Base-by-base conservation (phyloP, 2,797 vertebrate genomes). In the Chaetodon trifasciatus region DNA sequence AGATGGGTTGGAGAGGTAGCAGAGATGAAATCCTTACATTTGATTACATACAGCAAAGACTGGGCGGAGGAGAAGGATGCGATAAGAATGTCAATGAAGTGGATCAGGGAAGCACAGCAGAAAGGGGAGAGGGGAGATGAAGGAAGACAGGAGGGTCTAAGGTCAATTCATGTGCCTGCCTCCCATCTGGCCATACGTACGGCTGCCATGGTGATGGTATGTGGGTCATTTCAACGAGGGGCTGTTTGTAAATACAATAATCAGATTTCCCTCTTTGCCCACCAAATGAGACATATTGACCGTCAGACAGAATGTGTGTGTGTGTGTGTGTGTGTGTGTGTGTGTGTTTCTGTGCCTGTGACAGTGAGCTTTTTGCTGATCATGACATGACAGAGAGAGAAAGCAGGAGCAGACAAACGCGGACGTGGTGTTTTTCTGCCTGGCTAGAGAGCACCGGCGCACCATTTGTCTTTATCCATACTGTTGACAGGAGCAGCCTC, bases 401-500 rank as follows among this genome's bases (percentile, higher is more conserved):
- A 82, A 91, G 50, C 79, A 76, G 85, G 72, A 78, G 81, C 77
- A 84, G 89, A 89, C 82, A 73, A 86, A 87, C 78, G 70, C 67
- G 75, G 91, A 92, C 79, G 79, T 77, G 84, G 89, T 94, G 93
- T 92, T 95, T 95, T 94, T 93, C 93, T 91, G 93, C 89, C 90
- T 94, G 94, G 92, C 88, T 94, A 76, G 92, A 93, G 93, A 92
- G 86, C 85, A 62, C 81, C 78, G 86, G 84, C 81, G 84, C 67
- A 44, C 83, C 93, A 92, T 96, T 95, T 85, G 88, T 95, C 94
- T 95, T 93, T 89, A 91, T 94, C 91, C 89, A 87, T 44, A 49
- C 52, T 35, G 84, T 74, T 93, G 94, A 93, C 94, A 93, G 89
- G 74, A 82, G 86, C 80, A 81, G 88, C 83, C 90, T 82, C 82